A percentile compares a stretch with the other conserved stretches of the same genome.
phyloP scores from a whole-genome alignment of 2,797 vertebrate genomes.

The Rhinatrema bivittatum region DNA sequence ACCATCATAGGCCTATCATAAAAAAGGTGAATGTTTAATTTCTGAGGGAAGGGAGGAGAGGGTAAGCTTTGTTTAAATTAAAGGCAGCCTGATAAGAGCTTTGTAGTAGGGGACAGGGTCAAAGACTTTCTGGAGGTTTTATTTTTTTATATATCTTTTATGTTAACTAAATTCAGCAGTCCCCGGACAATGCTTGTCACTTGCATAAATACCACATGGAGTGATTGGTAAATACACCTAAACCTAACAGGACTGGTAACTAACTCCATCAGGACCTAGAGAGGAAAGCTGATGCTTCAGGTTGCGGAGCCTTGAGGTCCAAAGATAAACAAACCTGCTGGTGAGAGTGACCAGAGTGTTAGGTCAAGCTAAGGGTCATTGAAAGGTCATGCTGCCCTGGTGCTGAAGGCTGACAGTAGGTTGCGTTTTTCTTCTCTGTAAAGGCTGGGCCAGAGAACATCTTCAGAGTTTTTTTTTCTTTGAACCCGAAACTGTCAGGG shows the following conservation, averaged over 20 bases:
- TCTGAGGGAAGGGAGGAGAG: slow-evolving; percentile 3
- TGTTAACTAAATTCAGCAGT: slow-evolving; percentile 4
- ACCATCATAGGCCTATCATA: neutral
- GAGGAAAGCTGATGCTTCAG: slow-evolving; percentile 22
- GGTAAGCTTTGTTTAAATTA: neutral
- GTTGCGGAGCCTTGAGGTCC: slow-evolving; percentile 42
- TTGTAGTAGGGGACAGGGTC: neutral
- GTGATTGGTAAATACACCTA: slow-evolving; percentile 13
- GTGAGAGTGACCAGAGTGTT: slow-evolving; percentile 70
- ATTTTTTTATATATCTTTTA: neutral
- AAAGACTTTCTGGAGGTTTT: neutral
- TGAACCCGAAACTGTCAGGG: too few species aligned
- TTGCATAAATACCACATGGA: slow-evolving; percentile 14
- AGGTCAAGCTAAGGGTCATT: slow-evolving; percentile 77
- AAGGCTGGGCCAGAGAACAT: too few species aligned
- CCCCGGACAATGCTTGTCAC: neutral
- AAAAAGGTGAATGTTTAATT: slow-evolving; percentile 11
- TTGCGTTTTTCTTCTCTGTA: neutral
- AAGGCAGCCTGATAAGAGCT: slow-evolving; percentile 14
- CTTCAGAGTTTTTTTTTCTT: too few species aligned
- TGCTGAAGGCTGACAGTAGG: slow-evolving; percentile 36
- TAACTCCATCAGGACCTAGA: slow-evolving; percentile 31
- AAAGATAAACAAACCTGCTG: slow-evolving; percentile 68
- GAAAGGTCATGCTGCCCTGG: slow-evolving; percentile 76
- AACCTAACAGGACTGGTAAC: slow-evolving; percentile 31